phyloP scores from a whole-genome alignment of 2,888 invertebrate species.

The Polietes domitor region DNA sequence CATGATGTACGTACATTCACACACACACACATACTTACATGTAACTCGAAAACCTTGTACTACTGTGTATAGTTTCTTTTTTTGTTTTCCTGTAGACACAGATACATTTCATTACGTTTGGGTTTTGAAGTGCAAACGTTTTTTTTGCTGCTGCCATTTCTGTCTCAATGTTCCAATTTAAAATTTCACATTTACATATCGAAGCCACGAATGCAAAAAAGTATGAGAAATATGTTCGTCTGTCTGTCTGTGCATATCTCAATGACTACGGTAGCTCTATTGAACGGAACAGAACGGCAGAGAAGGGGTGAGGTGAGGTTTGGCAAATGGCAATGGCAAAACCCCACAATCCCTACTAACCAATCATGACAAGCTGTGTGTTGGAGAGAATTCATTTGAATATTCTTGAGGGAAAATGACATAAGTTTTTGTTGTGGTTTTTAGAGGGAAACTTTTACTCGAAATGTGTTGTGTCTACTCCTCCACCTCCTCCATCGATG shows the following conservation, averaged over 20 bases:
- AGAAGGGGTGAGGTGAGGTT: neutral
- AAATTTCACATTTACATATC: neutral
- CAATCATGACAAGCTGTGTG: neutral
- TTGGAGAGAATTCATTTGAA: neutral
- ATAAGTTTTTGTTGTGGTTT: constrained; percentile 1
- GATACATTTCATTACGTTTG: neutral
- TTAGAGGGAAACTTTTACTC: neutral
- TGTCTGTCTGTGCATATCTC: too few relatives aligned
- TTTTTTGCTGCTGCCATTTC: neutral
- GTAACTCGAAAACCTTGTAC: neutral
- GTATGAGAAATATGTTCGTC: neutral
- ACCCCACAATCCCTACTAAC: neutral
- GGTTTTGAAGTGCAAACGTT: neutral
- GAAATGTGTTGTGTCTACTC: neutral
- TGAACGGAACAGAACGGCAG: too few relatives aligned
- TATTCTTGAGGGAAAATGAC: neutral
- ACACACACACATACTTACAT: neutral
- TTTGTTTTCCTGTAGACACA: neutral
- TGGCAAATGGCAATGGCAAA: neutral
- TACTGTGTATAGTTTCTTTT: neutral
- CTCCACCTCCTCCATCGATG: too few relatives aligned
- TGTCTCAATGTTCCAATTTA: neutral
- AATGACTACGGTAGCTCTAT: too few relatives aligned
- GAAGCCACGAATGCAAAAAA: neutral
- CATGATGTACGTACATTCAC: too few relatives aligned